Conservation (phyloP, 2,797 vertebrate genomes). For the Danio choprae region DNA sequence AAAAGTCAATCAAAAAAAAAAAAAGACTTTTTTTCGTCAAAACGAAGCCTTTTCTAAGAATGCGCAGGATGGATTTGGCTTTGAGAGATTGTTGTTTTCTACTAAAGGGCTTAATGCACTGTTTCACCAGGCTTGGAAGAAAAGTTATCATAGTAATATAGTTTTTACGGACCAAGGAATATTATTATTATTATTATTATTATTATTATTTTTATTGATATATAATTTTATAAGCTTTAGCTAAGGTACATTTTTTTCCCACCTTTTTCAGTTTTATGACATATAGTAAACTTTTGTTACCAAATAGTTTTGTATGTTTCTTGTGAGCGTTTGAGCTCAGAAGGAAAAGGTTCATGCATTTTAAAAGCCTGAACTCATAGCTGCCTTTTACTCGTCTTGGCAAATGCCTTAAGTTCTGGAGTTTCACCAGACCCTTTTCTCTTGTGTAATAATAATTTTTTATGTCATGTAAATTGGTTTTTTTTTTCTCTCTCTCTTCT, state of each 20-base stretch:
- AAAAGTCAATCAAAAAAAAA: slow-evolving; percentile 6
- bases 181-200: slow-evolving; percentile 71
- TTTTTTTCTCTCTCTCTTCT: too few species aligned
- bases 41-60: slow-evolving; percentile 37
- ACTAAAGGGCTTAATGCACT: slow-evolving; percentile 58
- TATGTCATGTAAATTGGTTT: slow-evolving; percentile 44
- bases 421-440: slow-evolving; percentile 50
- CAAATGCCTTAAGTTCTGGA: slow-evolving; percentile 57
- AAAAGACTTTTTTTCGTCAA: slow-evolving; percentile 6
- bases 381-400: slow-evolving; percentile 53
- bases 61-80: slow-evolving; percentile 28
- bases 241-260: slow-evolving; percentile 76
- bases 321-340: slow-evolving; percentile 57
- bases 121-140: slow-evolving; percentile 61
- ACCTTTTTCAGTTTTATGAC: slow-evolving; percentile 69
- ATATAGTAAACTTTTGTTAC: slow-evolving; percentile 72
- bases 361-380: slow-evolving; percentile 53
- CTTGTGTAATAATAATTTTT: slow-evolving; percentile 54
- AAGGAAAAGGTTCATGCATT: slow-evolving; percentile 42
- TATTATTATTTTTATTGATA: slow-evolving; percentile 78
- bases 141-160: slow-evolving; percentile 72
- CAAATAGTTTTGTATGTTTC: slow-evolving; percentile 65
- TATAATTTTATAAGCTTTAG: slow-evolving; percentile 81
- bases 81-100: slow-evolving; percentile 34
- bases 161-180: slow-evolving; percentile 80